Evolutionary conservation across 2,113 vertebrate genomes (phyloP), one percentile per base, ranked within the genome.

Genomic region (Vicugna pacos): DNA sequence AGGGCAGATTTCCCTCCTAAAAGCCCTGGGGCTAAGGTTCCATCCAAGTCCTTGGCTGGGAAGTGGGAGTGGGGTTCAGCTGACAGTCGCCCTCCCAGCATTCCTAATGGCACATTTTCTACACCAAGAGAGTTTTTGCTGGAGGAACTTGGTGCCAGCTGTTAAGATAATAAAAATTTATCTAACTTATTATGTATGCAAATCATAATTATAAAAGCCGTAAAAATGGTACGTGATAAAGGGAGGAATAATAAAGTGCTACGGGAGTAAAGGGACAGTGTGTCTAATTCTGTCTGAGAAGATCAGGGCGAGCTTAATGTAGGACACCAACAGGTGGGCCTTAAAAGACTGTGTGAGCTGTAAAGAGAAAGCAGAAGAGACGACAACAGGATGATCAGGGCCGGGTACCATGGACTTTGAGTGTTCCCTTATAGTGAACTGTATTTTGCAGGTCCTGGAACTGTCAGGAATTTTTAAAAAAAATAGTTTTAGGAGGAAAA

Each of bases 171-270:
- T 94, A 93, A 96, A 91, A 91, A 22, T 35, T 67, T 85, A 35
- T 93, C 72, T 81, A 89, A 82, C 54, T 93, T 91, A 95, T 32
- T 95, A 95, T 50, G 65, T 30, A 95, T 93, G 88, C 81, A 95
- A 96, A 96, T 96, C 76, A 85, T 96, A 97, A 94, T 96, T 91
- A 83, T 28, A 69, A 6, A 89, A 77, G 89, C 20, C 64, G 42
- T 83, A 70, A 94, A 97, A 96, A 91, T 70, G 81, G 35, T 70
- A 72, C 17, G 80, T 89, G 81, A 75, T 85, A 81, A 85, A 95
- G 42, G 94, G 48, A 88, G 35, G 35, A 48, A 48, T n/a, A 79
- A 88, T 94, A 75, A 93, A 86, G 62, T 73, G 11, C 30, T 58
- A 52, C 32, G 46, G 50, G 77, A 79, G 13, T 73, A 64, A 62